Percentiles rank a stretch among this genome's conserved stretches.
phyloP scores from a whole-genome alignment of 30 jellyfish, hydroid and myxozoan species.

The Pseudorhiza aurosa region DNA sequence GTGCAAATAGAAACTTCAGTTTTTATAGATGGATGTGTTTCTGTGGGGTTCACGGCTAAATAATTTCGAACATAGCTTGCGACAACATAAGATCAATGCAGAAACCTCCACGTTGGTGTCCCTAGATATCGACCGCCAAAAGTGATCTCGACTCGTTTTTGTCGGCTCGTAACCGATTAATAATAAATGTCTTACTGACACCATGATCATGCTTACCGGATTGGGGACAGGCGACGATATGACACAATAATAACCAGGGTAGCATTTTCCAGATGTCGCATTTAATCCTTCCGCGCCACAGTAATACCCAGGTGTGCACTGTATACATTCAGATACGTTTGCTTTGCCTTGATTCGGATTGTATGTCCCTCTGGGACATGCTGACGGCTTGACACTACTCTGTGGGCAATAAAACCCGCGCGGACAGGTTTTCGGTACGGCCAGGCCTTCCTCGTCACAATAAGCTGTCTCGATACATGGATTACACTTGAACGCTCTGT shows the following conservation, averaged over 20 bases:
- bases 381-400: constrained; percentile 64
- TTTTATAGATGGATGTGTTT: too few relatives aligned
- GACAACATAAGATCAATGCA: too few relatives aligned
- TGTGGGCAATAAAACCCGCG: constrained; percentile 90
- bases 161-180: too few relatives aligned
- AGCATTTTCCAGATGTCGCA: constrained; percentile 81
- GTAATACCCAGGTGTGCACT: constrained; percentile 81
- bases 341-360: constrained; percentile 80
- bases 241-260: constrained; percentile 85
- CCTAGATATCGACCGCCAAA: too few relatives aligned
- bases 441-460: constrained; percentile 90
- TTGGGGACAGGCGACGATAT: constrained; percentile 83
- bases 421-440: constrained; percentile 78
- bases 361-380: constrained; percentile 96
- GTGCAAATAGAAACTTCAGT: too few relatives aligned
- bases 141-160: too few relatives aligned
- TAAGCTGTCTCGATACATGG: constrained; percentile 84
- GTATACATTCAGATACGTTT: constrained; percentile 73
- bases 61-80: too few relatives aligned
- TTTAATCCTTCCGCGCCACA: constrained; percentile 87
- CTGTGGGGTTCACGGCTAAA: too few relatives aligned
- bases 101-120: too few relatives aligned
- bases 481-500: constrained; percentile 80
- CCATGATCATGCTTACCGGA: constrained; percentile 74
- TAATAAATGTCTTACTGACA: too few relatives aligned